phyloP scores from a whole-genome alignment of 2,888 invertebrate species.

The Heterodera filipjevi region DNA sequence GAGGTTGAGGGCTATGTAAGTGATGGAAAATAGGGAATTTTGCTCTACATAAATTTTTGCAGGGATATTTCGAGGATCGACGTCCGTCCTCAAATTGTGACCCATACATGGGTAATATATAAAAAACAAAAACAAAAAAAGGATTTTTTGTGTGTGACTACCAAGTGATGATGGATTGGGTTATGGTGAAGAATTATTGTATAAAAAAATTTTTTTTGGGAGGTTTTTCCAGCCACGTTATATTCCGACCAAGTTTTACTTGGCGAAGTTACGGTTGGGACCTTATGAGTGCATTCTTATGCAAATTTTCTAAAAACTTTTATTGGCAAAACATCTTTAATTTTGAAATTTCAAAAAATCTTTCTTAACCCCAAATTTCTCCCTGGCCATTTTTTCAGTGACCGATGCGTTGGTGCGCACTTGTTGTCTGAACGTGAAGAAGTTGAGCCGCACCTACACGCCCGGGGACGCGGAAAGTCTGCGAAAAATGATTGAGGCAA shows the following conservation, averaged over 20 bases:
- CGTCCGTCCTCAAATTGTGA: slow-evolving; percentile 66
- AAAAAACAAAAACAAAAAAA: no score
- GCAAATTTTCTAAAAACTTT: no score
- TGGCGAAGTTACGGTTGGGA: no score
- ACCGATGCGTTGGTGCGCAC: slow-evolving; percentile 64
- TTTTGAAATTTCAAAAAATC: slow-evolving; percentile 30
- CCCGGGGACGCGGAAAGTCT: slow-evolving; percentile 52
- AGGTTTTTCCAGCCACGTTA: no score
- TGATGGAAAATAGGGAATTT: not conserved
- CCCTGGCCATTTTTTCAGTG: slow-evolving; percentile 49
- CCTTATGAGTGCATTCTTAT: no score
- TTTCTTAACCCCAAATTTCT: not conserved
- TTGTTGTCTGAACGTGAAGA: slow-evolving; percentile 59
- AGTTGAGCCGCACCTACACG: slow-evolving; percentile 60
- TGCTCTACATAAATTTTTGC: not conserved
- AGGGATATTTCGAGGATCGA: slow-evolving; percentile 66
- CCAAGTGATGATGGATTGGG: no score
- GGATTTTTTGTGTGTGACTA: no score
- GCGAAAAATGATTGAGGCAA: slow-evolving; percentile 46
- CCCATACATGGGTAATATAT: slow-evolving; percentile 55
- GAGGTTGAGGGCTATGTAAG: slow-evolving; percentile 61
- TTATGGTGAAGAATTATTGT: no score
- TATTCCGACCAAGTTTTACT: no score
- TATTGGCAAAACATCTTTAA: no score
- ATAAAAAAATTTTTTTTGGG: no score